Evolutionary conservation across 2,888 invertebrate species (phyloP).

Genomic region (Heteromurus nitidus): DNA sequence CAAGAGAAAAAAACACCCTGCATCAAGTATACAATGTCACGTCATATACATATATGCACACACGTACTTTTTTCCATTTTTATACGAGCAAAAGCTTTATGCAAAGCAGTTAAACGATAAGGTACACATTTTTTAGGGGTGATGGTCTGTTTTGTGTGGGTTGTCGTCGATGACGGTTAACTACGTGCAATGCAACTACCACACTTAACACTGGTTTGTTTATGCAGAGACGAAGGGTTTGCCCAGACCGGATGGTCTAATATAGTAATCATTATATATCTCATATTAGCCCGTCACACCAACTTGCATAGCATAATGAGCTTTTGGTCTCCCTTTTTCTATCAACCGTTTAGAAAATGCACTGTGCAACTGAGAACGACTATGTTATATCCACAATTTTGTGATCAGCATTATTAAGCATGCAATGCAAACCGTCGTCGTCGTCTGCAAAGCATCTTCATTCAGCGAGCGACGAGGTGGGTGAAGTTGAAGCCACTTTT

Average conservation of each 20-base stretch:
- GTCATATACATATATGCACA: conserved; percentile 11
- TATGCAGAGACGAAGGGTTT: conserved; percentile 15
- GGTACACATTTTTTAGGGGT: conserved; percentile 12
- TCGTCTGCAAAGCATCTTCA: too few relatives aligned
- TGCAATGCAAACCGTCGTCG: too few relatives aligned
- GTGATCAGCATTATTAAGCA: not conserved
- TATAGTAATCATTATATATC: conserved; percentile 51
- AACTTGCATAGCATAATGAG: not conserved
- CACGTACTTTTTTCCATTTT: conserved; percentile 4
- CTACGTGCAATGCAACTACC: conserved; percentile 29
- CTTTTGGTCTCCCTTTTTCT: not conserved
- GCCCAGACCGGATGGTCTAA: conserved; percentile 46
- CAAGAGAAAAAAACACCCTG: conserved; percentile 23
- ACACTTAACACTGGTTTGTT: conserved; percentile 31
- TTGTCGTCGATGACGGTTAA: conserved; percentile 41
- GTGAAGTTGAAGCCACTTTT: conserved; percentile 51
- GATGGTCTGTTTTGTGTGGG: conserved; percentile 45
- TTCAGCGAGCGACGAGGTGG: conserved; percentile 23
- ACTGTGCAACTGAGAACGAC: not conserved
- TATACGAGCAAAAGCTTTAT: not conserved
- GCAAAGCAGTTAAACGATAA: conserved; percentile 29
- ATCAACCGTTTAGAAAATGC: conserved; percentile 23
- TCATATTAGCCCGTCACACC: conserved; percentile 28
- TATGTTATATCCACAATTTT: conserved; percentile 6
- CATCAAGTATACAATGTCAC: too few relatives aligned